Percentiles rank a stretch among this genome's conserved stretches.
These are phyloP conservation scores for Acropternis orthonyx DNA, from an alignment of 2,797 vertebrate species.

Conservation along the genomic window DNA sequence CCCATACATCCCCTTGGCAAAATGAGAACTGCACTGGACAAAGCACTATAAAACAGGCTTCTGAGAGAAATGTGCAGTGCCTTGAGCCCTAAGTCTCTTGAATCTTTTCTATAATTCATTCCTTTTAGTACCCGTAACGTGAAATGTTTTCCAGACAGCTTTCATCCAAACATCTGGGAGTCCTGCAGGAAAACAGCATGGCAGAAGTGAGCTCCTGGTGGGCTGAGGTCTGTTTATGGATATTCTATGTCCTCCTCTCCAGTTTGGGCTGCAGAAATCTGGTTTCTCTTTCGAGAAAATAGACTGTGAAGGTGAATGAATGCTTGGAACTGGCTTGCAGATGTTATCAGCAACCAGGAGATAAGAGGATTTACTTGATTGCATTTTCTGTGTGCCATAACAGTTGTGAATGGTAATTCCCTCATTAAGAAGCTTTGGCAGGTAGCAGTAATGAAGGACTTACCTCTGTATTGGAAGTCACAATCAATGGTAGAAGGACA, in stretches of 20 bases:
- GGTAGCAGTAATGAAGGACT: neutral
- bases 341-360: neutral
- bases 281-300: neutral
- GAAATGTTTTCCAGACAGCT: neutral
- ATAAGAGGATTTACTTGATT: constrained; percentile 2
- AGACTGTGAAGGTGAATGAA: neutral
- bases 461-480: neutral
- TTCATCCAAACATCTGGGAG: neutral
- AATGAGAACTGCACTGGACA: neutral
- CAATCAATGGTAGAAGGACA: neutral
- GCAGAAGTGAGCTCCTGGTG: fast-evolving
- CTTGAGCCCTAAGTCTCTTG: neutral
- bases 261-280: neutral
- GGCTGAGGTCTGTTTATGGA: neutral
- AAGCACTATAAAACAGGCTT: neutral
- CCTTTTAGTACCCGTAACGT: neutral
- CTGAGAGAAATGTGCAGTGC: neutral
- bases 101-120: neutral
- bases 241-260: neutral
- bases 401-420: neutral
- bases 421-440: neutral
- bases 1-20: neutral
- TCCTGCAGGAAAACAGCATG: neutral
- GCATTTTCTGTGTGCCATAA: neutral
- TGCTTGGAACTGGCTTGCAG: neutral